Base-by-base conservation (phyloP, 2,888 invertebrate species). In the Hanleya hanleyi region DNA sequence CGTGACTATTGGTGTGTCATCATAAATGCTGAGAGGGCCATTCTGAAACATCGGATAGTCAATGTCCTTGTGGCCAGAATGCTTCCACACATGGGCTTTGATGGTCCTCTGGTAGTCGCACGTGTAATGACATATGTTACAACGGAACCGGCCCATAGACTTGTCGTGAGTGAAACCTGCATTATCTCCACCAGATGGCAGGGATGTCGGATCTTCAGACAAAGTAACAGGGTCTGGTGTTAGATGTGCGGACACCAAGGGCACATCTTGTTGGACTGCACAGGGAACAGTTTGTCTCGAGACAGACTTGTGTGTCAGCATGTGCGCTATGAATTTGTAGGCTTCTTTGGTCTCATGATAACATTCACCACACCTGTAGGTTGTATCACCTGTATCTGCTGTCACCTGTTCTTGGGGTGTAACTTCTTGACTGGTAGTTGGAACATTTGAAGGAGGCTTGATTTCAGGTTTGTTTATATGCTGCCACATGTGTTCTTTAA, bases 51-150 rank as follows among this genome's bases (percentile, higher is more conserved):
- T 89, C 0, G 90, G 90, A 72, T 90, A 90, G 72, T 87, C 85
- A 5, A 90, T 83, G 49, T 87, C 83, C 70, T 87, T 83, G 72
- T 89, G 86, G 6, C 90, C 90, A 1, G 88, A 88, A 75, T 90
- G 90, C 74, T 88, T 89, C 90, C 90, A 90, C 35, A 89, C 87
- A 73, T 90, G 90, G 15, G 90, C 87, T 79, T 90, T 90, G 65
- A 90, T 88, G 41, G 88, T 89, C 36, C 89, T 79, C 72, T 89
- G 88, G 66, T 84, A 86, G 69, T 89, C 89, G 72, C 88, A 89
- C 33, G 85, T 84, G 70, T 89, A 90, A 18, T 87, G 86, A 78
- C 90, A 90, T 26, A 90, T 83, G 1, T 85, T 86, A 75, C 90
- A 90, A 18, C 83, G 75, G 71, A 85, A 89, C 51, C 84, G 72